Percentiles rank a stretch among this genome's conserved stretches.
These are phyloP conservation scores for Melanotaenia parkinsoni DNA, from an alignment of 2,797 vertebrate genomes.

Conservation along the genomic window DNA sequence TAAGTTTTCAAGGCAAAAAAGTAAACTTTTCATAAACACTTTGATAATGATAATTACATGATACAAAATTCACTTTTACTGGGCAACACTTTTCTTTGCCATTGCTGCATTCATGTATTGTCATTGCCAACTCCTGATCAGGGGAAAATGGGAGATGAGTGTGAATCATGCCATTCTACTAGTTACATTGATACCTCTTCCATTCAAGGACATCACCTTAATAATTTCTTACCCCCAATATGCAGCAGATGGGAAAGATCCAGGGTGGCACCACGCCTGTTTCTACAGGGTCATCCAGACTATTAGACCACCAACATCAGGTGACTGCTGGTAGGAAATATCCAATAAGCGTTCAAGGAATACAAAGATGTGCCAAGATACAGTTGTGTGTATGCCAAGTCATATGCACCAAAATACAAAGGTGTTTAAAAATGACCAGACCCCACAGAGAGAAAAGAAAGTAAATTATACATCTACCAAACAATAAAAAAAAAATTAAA, in stretches of 20 bases:
- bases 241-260: constrained; percentile 78
- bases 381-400: constrained; percentile 28
- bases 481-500: neutral
- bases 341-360: constrained; percentile 67
- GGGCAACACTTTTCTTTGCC: neutral
- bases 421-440: constrained; percentile 32
- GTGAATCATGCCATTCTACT: neutral
- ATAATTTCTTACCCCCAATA: constrained; percentile 63
- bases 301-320: constrained; percentile 78
- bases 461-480: neutral
- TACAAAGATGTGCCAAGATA: constrained; percentile 55
- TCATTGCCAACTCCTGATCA: neutral
- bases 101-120: neutral
- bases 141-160: neutral
- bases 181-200: constrained; percentile 50
- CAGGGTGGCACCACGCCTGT: constrained; percentile 71
- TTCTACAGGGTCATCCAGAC: constrained; percentile 79
- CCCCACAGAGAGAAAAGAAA: constrained; percentile 15
- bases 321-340: constrained; percentile 72
- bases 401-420: constrained; percentile 36
- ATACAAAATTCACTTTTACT: neutral
- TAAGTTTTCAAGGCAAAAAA: no score
- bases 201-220: constrained; percentile 72
- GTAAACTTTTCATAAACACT: neutral
- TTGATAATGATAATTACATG: neutral